A percentile compares a stretch with the other conserved stretches of the same genome.
phyloP scores from a whole-genome alignment of 2,888 invertebrate species.

The Sericinus montela region DNA sequence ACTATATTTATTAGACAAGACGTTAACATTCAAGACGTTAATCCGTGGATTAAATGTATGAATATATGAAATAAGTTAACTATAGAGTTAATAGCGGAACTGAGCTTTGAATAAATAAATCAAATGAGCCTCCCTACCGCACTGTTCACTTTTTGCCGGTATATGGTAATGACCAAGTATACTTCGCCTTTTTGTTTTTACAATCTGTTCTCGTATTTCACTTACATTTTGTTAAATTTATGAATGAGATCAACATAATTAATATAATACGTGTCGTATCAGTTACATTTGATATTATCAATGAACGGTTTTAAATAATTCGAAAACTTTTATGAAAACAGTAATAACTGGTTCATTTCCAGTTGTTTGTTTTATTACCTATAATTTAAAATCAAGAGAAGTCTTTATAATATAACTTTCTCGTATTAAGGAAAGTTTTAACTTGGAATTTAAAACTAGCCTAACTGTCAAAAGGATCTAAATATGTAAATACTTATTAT shows the following conservation, averaged over 20 bases:
- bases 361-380: slow-evolving; percentile 7
- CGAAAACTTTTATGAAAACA: slow-evolving; percentile 9
- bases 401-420: slow-evolving; percentile 11
- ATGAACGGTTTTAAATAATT: neutral
- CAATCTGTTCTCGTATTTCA: neutral
- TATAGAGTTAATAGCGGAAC: slow-evolving; percentile 45
- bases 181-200: neutral
- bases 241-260: neutral
- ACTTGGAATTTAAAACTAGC: slow-evolving; percentile 2
- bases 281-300: slow-evolving; percentile 11
- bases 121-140: slow-evolving; percentile 43
- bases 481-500: slow-evolving; percentile 10
- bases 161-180: slow-evolving; percentile 23
- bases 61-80: slow-evolving; percentile 44
- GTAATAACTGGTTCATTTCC: slow-evolving; percentile 10
- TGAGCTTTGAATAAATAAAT: slow-evolving; percentile 56
- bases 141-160: slow-evolving; percentile 31
- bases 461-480: slow-evolving; percentile 17
- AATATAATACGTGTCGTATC: neutral
- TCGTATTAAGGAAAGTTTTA: slow-evolving; percentile 5
- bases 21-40: too few species aligned
- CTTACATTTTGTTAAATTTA: slow-evolving; percentile 1
- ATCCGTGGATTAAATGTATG: too few species aligned
- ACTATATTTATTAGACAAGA: too few species aligned
- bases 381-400: slow-evolving; percentile 12